Conservation (phyloP, 2,888 invertebrate species). For the Sminthurides aquaticus region DNA sequence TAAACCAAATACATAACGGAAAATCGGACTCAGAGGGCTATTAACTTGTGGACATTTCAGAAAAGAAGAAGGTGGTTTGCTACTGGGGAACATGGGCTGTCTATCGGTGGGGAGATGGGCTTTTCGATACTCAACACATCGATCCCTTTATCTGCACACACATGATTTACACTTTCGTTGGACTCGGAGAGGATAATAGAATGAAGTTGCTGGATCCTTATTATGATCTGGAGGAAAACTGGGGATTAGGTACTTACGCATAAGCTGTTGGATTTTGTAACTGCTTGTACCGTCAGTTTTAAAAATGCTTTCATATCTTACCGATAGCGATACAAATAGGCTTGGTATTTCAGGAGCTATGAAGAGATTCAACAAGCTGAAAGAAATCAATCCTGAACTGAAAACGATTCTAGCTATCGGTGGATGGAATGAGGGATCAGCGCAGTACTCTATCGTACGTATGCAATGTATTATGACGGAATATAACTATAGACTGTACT, state of each 20-base stretch:
- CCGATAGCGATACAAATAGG: too few species aligned
- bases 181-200: constrained; percentile 53
- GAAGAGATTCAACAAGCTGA: constrained; percentile 28
- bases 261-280: too few species aligned
- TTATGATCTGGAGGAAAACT: constrained; percentile 56
- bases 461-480: too few species aligned
- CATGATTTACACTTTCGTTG: constrained; percentile 65
- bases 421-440: constrained; percentile 32
- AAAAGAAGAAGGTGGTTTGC: constrained; percentile 54
- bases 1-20: too few species aligned
- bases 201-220: constrained; percentile 46
- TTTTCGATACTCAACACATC: constrained; percentile 60
- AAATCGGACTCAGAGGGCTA: too few species aligned
- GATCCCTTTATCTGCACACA: constrained; percentile 66
- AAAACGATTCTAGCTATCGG: constrained; percentile 31
- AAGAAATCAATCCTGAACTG: constrained; percentile 26
- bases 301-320: too few species aligned
- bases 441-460: constrained; percentile 17
- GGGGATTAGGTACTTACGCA: constrained; percentile 51
- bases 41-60: too few species aligned
- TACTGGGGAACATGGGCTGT: constrained; percentile 74
- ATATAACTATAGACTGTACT: too few species aligned
- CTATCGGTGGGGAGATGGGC: constrained; percentile 61
- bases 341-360: constrained; percentile 33
- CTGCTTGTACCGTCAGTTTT: too few species aligned